phyloP scores from a whole-genome alignment of 2,113 vertebrate genomes.

The Sinocyclocheilus grahami region DNA sequence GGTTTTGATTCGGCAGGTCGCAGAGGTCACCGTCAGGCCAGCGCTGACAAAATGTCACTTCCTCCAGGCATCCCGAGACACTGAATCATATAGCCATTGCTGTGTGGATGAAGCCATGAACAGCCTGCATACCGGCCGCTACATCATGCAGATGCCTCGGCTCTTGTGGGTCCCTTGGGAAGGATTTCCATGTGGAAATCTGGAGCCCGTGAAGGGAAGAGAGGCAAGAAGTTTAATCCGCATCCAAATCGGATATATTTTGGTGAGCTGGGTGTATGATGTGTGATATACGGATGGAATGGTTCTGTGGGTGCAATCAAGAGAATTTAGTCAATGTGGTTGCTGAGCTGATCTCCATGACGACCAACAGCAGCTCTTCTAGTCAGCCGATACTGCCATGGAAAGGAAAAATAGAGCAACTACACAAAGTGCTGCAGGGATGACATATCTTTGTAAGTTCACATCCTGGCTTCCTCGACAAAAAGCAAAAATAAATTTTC shows the following conservation, averaged over 20 bases:
- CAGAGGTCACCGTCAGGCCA: not conserved
- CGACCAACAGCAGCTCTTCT: not conserved
- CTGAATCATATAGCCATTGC: conserved; percentile 25
- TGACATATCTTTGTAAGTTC: too few species aligned
- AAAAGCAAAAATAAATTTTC: too few species aligned
- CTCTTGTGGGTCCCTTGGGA: not conserved
- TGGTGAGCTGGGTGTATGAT: not conserved
- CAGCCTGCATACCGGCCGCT: not conserved
- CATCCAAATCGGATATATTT: not conserved
- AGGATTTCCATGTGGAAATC: not conserved
- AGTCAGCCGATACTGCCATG: not conserved
- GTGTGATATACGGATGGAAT: not conserved
- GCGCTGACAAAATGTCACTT: conserved; percentile 32
- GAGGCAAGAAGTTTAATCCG: not conserved
- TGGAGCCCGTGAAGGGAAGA: not conserved
- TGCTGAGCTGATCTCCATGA: not conserved
- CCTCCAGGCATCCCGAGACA: not conserved
- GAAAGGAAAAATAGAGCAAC: too few species aligned
- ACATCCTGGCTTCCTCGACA: too few species aligned
- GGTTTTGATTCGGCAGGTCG: conserved; percentile 29
- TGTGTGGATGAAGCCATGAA: not conserved
- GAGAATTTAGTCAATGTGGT: not conserved
- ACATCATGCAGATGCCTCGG: not conserved
- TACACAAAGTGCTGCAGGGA: too few species aligned
- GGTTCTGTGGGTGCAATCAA: not conserved